phyloP scores from a whole-genome alignment of 2,888 invertebrate genomes.

The Maniola hyperantus region DNA sequence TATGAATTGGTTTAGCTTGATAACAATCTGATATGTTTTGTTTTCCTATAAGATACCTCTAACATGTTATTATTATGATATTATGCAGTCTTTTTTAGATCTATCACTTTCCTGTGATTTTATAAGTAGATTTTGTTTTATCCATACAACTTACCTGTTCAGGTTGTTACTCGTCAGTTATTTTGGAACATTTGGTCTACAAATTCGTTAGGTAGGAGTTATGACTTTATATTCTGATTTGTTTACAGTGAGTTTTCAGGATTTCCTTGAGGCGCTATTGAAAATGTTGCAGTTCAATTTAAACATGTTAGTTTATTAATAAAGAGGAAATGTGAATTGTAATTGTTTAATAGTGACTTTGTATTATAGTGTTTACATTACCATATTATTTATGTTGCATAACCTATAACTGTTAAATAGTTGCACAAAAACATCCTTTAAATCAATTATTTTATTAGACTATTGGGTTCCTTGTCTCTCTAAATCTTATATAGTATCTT shows the following conservation, averaged over 20 bases:
- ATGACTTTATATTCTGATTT: neutral
- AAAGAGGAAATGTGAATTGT: neutral
- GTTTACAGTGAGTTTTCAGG: neutral
- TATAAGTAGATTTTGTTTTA: neutral
- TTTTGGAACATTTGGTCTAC: too few species aligned
- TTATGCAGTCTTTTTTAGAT: neutral
- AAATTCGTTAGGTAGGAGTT: neutral
- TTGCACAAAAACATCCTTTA: neutral
- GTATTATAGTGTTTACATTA: neutral
- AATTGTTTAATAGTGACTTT: neutral
- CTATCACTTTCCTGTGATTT: neutral
- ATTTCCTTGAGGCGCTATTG: slow-evolving; percentile 5
- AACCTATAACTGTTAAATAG: neutral
- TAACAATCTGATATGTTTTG: neutral
- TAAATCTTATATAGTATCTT: too few species aligned
- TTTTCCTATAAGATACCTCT: too few species aligned
- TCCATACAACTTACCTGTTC: too few species aligned
- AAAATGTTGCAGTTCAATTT: neutral
- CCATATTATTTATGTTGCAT: neutral
- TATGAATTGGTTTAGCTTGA: too few species aligned
- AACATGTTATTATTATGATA: too few species aligned
- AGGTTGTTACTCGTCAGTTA: too few species aligned
- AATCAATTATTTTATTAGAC: neutral
- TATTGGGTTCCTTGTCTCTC: too few species aligned
- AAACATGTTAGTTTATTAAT: neutral